phyloP scores from a whole-genome alignment of 2,888 invertebrate genomes.

The Acleris cristana region DNA sequence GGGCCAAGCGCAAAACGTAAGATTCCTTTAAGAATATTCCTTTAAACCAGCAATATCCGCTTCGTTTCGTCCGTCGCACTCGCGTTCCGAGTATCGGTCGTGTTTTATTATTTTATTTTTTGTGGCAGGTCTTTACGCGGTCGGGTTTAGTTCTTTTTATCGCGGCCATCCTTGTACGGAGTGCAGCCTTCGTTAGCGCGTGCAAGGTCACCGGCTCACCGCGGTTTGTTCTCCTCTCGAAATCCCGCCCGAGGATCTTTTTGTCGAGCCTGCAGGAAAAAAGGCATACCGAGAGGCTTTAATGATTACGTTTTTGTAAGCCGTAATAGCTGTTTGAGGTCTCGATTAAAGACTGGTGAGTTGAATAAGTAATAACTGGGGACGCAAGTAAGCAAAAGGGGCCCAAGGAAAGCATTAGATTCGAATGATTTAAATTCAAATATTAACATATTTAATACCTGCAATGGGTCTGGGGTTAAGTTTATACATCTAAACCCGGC shows the following conservation, averaged over 20 bases:
- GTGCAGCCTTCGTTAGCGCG: slow-evolving; percentile 78
- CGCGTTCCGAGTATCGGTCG: slow-evolving; percentile 63
- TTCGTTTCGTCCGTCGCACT: slow-evolving; percentile 55
- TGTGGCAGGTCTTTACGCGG: slow-evolving; percentile 74
- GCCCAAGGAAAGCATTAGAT: slow-evolving; percentile 4
- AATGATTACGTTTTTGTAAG: slow-evolving; percentile 29
- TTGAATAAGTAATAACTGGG: slow-evolving; percentile 17
- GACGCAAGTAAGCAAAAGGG: background rate
- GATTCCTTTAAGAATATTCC: too few species aligned
- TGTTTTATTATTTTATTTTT: slow-evolving; percentile 71
- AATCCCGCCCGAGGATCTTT: slow-evolving; percentile 46
- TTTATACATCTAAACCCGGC: slow-evolving; percentile 42
- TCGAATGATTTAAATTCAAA: background rate
- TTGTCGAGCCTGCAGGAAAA: slow-evolving; percentile 33
- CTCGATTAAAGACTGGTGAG: slow-evolving; percentile 20
- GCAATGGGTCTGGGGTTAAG: background rate
- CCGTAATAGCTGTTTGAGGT: slow-evolving; percentile 23
- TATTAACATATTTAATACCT: too few species aligned
- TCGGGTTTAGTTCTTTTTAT: slow-evolving; percentile 67
- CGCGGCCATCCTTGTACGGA: slow-evolving; percentile 65
- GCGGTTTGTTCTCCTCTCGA: slow-evolving; percentile 56
- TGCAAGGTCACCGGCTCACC: slow-evolving; percentile 78
- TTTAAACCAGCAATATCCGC: slow-evolving; percentile 19
- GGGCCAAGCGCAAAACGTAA: too few species aligned
- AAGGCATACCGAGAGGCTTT: slow-evolving; percentile 9